Conservation (phyloP, 2,797 vertebrate genomes). For the Pangasius krempfi region DNA sequence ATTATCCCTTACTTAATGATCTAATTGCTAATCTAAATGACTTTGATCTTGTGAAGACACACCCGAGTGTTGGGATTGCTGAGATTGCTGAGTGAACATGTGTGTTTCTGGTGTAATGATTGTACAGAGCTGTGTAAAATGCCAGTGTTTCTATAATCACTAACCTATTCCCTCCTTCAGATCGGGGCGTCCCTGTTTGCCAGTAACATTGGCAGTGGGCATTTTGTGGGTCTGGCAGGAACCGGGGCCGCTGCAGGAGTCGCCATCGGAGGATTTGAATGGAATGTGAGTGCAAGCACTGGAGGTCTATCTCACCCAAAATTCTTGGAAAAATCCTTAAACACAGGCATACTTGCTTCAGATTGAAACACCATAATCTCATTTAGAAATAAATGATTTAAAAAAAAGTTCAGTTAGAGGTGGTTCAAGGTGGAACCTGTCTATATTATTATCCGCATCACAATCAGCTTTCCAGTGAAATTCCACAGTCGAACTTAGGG, state of each 20-base stretch:
- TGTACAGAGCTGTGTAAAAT: background rate
- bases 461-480: background rate
- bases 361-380: background rate
- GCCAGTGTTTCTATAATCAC: background rate
- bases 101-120: constrained; percentile 2
- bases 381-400: background rate
- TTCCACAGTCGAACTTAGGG: background rate
- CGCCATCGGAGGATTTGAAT: constrained; percentile 89
- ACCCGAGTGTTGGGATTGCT: background rate
- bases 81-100: background rate
- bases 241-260: constrained; percentile 86
- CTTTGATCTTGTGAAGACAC: background rate
- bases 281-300: constrained; percentile 83
- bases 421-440: too few species aligned
- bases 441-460: background rate
- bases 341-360: background rate
- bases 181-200: constrained; percentile 95
- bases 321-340: background rate
- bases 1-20: background rate
- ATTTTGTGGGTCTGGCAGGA: constrained; percentile 95
- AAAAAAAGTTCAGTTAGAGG: background rate
- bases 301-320: background rate
- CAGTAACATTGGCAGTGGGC: constrained; percentile 94
- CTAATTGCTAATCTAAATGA: too few species aligned
- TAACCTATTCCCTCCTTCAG: constrained; percentile 67